Evolutionary conservation across 1,140 invertebrate genomes (phyloP), one percentile per base, ranked within the genome.

Genomic region (Brachionus paranguensis): DNA sequence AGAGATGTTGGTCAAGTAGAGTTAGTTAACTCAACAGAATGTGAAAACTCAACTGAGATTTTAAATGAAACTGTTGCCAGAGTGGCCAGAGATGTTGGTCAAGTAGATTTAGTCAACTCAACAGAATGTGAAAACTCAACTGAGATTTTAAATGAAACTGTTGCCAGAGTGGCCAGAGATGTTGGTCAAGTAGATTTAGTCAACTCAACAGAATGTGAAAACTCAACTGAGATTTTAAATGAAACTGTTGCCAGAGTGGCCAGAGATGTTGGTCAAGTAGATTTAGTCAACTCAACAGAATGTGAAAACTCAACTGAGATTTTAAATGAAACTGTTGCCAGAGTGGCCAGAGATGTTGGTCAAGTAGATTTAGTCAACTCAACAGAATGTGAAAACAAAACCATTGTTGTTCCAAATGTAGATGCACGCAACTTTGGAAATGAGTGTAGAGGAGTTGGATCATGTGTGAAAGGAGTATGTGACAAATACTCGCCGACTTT

Each of bases 401-500:
- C 37, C 43, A 10, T 20, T 41, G 10, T 20, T 41, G 11, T 17
- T n/a, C 11, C 14, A 43, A 11, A n/a, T 41, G 68, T 72, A 24
- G 33, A 37, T 17, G 29, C 33, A 17, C 68, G 68, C 20, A 72
- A 41, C 37, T 72, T 72, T 41, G 29, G 33, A 12, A 72, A 72
- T 43, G 68, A 72, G 29, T 72, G 68, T 41, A n/a, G 68, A 43
- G 68, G 37, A 14, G 33, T 76, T 12, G 72, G 72, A 14, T 50
- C 41, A 50, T 76, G 72, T 76, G 72, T 76, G 2, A 50, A 76
- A 27, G 72, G 72, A 47, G 43, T 50, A 6, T 76, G 72, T 50
- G 72, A 76, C 43, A 47, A 76, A 76, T 76, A 76, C 45, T 76
- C 72, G 0, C 7, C 29, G 10, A 12, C 12, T 4, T 76, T 76